Conservation (phyloP, 1,140 invertebrate species). For the Teleogryllus occipitalis region DNA sequence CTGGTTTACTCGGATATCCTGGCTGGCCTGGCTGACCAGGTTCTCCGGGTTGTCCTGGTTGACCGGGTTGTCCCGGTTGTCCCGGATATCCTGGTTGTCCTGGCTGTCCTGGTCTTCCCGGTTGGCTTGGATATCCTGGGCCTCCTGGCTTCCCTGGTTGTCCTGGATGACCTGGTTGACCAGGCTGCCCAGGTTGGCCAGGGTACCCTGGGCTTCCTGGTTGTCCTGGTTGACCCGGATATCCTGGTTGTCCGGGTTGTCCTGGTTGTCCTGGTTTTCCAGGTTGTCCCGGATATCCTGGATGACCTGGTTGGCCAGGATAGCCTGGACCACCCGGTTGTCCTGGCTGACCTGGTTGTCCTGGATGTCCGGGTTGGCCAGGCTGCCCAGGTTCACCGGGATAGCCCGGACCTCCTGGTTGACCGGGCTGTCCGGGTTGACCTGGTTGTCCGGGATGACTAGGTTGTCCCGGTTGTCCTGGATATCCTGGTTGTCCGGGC, state of each 20-base stretch:
- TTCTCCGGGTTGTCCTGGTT: neutral
- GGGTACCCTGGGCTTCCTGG: conserved; percentile 10
- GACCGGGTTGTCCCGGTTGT: neutral
- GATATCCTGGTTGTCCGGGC: neutral
- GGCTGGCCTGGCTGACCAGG: conserved; percentile 11
- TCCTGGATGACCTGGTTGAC: neutral
- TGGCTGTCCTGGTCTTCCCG: conserved; percentile 17
- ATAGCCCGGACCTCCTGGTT: neutral
- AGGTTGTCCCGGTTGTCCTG: neutral
- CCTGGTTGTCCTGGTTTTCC: conserved; percentile 15
- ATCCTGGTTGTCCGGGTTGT: conserved; percentile 19
- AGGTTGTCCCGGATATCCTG: conserved; percentile 10
- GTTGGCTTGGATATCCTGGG: conserved; percentile 15
- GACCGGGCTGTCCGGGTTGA: too few relatives aligned
- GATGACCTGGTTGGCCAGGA: conserved; percentile 12
- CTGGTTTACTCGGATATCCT: neutral
- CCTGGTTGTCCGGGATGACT: neutral
- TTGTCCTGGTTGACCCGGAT: neutral
- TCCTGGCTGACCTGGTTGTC: neutral
- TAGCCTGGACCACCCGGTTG: conserved; percentile 16
- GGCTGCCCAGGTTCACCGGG: neutral
- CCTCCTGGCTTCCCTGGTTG: conserved; percentile 15
- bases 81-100: conserved; percentile 18
- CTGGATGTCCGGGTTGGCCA: neutral
- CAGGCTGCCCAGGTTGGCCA: conserved; percentile 7